These are phyloP conservation scores for Borostomias antarcticus DNA, from an alignment of 2,797 vertebrate species.

Conservation along the genomic window DNA sequence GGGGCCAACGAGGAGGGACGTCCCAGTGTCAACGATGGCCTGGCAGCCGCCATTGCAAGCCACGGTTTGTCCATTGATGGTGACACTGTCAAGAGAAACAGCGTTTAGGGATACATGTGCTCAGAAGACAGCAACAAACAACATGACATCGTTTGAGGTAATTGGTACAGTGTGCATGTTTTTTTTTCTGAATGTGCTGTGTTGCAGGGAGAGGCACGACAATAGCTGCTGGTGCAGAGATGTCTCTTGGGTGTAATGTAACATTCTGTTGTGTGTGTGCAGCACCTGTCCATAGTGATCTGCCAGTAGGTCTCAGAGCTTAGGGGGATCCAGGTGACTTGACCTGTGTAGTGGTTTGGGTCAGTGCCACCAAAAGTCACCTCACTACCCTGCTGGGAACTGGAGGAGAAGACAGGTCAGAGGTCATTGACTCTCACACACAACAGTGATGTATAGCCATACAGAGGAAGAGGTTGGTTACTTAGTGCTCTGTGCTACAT, in stretches of 20 bases:
- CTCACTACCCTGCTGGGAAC: constrained; percentile 51
- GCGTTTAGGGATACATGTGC: too few relatives aligned
- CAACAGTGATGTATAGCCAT: too few relatives aligned
- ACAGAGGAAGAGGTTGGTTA: too few relatives aligned
- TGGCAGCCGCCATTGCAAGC: constrained; percentile 70
- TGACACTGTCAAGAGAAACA: constrained; percentile 39
- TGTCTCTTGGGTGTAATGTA: neutral
- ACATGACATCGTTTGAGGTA: neutral
- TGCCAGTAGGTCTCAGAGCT: constrained; percentile 66
- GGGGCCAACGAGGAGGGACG: constrained; percentile 69
- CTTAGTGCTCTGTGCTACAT: too few relatives aligned
- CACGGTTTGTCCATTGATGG: constrained; percentile 61
- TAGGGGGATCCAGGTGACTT: constrained; percentile 61
- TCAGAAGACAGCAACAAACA: neutral
- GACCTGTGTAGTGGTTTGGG: constrained; percentile 54
- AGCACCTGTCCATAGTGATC: constrained; percentile 63
- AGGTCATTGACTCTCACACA: neutral
- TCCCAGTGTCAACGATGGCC: constrained; percentile 71
- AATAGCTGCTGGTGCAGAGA: too few relatives aligned
- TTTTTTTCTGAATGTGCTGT: neutral
- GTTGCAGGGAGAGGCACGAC: too few relatives aligned
- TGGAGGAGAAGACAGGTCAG: constrained; percentile 19
- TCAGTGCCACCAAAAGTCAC: constrained; percentile 61
- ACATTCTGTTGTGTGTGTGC: neutral
- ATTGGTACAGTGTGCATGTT: neutral